Evolutionary conservation across 2,797 vertebrate species (phyloP).

Genomic region (Nannoperca australis): DNA sequence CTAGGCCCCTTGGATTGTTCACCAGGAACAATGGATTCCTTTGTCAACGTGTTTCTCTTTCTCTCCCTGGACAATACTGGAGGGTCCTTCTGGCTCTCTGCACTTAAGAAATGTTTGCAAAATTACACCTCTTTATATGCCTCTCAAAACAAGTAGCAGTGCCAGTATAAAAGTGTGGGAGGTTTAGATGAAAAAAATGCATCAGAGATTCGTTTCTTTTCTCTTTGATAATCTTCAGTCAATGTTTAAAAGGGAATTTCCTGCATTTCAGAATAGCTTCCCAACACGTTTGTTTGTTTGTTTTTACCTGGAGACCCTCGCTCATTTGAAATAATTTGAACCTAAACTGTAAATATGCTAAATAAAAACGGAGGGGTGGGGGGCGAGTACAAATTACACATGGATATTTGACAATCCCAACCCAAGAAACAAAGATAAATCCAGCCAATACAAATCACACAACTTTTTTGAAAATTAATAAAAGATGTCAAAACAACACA

Average conservation of each 20-base stretch:
- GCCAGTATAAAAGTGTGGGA: conserved; percentile 82
- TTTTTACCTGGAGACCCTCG: background rate
- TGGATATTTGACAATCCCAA: background rate
- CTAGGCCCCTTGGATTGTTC: conserved; percentile 89
- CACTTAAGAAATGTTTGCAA: conserved; percentile 94
- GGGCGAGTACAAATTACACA: background rate
- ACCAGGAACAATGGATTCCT: conserved; percentile 86
- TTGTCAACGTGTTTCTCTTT: conserved; percentile 92
- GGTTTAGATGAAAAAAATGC: conserved; percentile 57
- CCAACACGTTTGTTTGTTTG: background rate
- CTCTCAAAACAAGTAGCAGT: conserved; percentile 86
- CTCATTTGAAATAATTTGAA: background rate
- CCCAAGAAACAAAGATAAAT: background rate
- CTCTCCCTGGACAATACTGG: conserved; percentile 86
- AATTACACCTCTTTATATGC: conserved; percentile 90
- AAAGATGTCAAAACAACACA: background rate
- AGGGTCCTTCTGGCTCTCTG: conserved; percentile 88
- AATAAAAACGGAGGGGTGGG: background rate
- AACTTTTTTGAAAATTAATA: background rate
- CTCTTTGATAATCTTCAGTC: conserved; percentile 55
- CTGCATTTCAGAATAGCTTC: conserved; percentile 26
- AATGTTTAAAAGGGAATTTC: conserved; percentile 45
- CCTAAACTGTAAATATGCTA: background rate
- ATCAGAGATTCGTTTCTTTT: conserved; percentile 52
- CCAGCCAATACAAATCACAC: background rate